Evolutionary conservation across 2,888 invertebrate genomes (phyloP), one percentile per base, ranked within the genome.

Genomic region (Xiphydria camelus): DNA sequence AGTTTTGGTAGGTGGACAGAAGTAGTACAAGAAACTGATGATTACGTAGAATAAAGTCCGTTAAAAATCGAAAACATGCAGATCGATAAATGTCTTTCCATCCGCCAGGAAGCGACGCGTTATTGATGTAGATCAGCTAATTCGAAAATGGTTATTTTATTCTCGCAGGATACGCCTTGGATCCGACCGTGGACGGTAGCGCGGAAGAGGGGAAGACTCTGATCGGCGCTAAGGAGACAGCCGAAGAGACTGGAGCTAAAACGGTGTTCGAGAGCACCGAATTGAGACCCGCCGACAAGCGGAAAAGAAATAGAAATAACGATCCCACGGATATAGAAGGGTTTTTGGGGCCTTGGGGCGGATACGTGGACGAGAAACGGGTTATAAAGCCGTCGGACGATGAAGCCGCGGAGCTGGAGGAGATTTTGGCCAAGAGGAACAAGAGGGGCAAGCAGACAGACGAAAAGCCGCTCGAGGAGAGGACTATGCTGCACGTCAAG

Each of bases 281-380:
- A 61, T 79, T 84, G 45, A 80, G 90, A 51, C 84, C 87, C 0
- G 76, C 87, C 1, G 91, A 89, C 65, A 88, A 86, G 60, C 82
- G 92, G 65, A 96, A 94, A 76, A 80, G 94, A 49, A 84, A 85
- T 42, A 88, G 86, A 73, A 99, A 99, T 77, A 87, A 89, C 64
- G 86, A 95, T 64, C 89, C 99, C 0, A 81, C 86, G 12, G 98
- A 99, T 77, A 82, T 99, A 15, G 93, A 89, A 29, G 97, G 97
- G 0, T 99, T 96, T 72, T 79, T 95, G 1, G 99, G 98, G 0
- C 99, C 99, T 0, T 99, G 99, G 99, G 98, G 94, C 44, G 91
- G 91, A 41, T 99, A 83, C 76, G 84, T 86, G 5, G 94, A 95
- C 68, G 98, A 99, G 76, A 82, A 87, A 64, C 86, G 89, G 42